Evolutionary conservation across 2,888 invertebrate genomes (phyloP).

Genomic region (Megamerina dolium): DNA sequence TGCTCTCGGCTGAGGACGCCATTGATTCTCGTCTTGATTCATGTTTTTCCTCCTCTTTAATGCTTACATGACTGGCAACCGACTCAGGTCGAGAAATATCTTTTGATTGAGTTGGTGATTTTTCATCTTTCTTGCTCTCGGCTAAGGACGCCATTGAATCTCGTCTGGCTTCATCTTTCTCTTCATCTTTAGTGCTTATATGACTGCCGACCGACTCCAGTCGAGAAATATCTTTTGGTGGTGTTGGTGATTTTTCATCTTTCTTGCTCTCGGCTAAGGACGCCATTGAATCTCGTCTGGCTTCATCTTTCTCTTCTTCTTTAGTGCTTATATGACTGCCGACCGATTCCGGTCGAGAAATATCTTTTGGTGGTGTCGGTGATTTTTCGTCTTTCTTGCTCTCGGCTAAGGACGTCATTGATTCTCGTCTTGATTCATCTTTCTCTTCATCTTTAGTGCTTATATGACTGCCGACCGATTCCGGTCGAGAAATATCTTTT

Average conservation of each 20-base stretch:
- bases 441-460: conserved; percentile 17
- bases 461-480: conserved; percentile 17
- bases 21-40: conserved; percentile 13
- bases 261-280: conserved; percentile 10
- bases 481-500: conserved; percentile 21
- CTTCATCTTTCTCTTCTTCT: conserved; percentile 12
- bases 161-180: conserved; percentile 13
- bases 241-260: conserved; percentile 9
- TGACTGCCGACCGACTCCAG: conserved; percentile 22
- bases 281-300: conserved; percentile 15
- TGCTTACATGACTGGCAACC: conserved; percentile 10
- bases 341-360: conserved; percentile 17
- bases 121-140: conserved; percentile 15
- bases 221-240: conserved; percentile 16
- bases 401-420: conserved; percentile 13
- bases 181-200: conserved; percentile 12
- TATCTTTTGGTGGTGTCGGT: background rate
- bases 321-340: conserved; percentile 3
- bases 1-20: conserved; percentile 2
- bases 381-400: conserved; percentile 19
- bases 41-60: conserved; percentile 10
- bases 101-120: conserved; percentile 14
- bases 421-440: conserved; percentile 8
- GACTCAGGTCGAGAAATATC: conserved; percentile 38
- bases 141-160: conserved; percentile 5